Base-by-base conservation (phyloP, 2,113 vertebrate genomes). In the Rhabdornis inornatus region DNA sequence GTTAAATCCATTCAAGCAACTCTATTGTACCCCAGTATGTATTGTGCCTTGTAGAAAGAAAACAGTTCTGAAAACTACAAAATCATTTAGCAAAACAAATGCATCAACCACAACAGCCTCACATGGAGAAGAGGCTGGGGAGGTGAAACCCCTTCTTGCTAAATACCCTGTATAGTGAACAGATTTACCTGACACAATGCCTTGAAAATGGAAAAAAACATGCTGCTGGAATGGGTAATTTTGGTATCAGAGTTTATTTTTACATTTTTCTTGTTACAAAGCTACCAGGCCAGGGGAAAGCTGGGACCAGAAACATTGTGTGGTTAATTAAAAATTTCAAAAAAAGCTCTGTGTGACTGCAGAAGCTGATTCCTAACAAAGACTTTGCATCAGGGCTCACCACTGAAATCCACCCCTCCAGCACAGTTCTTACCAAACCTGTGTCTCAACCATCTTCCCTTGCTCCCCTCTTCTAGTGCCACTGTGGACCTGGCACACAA, bases 41-140 rank as follows among this genome's bases (percentile, higher is more conserved):
- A n/a, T 24, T 77, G 55, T 70, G 69, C 88, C 94, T 96, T 60
- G 83, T 47, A 61, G 94, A 83, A n/a, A 85, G 57, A 31, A 33
- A 59, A 50, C 33, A 75, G 44, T 52, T 53, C 57, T 40, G 76
- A 82, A 95, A 96, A 75, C 56, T 27, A 14, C 83, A 89, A 94
- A 96, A 95, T 77, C 75, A 90, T 82, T 83, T 84, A 89, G 87
- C 87, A 94, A 97, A 97, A 78, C 35, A 92, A 79, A 96, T 87
- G 30, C 30, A 95, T 93, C 82, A 92, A 33, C 53, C 87, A 39
- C n/a, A 80, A 64, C 69, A 93, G 83, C 52, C 42, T 40, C 24
- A 24, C 18, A n/a, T 2, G 11, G 72, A 76, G 77, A 92, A 91
- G 72, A 52, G 74, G 66, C 71, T 60, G 45, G 95, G 66, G 88